phyloP scores from a whole-genome alignment of 2,797 vertebrate genomes.

The Enteromius mattozi region DNA sequence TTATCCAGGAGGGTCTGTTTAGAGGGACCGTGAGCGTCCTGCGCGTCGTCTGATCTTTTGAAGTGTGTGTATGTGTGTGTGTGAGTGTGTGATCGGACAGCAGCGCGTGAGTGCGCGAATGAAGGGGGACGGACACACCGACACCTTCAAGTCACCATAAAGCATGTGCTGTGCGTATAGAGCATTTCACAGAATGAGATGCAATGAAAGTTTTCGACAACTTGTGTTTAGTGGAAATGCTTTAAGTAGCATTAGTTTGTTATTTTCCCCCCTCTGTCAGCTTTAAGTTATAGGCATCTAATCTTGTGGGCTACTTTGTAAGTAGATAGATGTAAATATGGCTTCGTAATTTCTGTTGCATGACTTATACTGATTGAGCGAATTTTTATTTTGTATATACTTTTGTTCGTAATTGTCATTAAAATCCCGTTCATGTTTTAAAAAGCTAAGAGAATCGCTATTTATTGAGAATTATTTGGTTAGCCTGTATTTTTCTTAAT shows the following conservation, averaged over 20 bases:
- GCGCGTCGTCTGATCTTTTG: slow-evolving; percentile 77
- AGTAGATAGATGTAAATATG: slow-evolving; percentile 7
- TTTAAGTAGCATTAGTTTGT: background rate
- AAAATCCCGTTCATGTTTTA: background rate
- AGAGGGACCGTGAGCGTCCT: slow-evolving; percentile 66
- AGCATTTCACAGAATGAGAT: slow-evolving; percentile 22
- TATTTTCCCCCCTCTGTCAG: background rate
- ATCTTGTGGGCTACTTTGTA: slow-evolving; percentile 17
- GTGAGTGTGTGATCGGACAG: slow-evolving; percentile 74
- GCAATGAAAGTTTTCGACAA: slow-evolving; percentile 34
- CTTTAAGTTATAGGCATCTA: slow-evolving; percentile 29
- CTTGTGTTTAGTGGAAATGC: slow-evolving; percentile 10
- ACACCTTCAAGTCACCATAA: slow-evolving; percentile 78
- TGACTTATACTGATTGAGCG: background rate
- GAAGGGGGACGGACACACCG: slow-evolving; percentile 59
- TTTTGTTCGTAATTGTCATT: background rate
- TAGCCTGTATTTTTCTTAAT: too few relatives aligned
- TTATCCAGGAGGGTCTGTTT: slow-evolving; percentile 54
- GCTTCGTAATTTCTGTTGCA: slow-evolving; percentile 3
- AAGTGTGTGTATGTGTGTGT: slow-evolving; percentile 62
- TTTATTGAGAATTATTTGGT: background rate
- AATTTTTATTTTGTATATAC: background rate
- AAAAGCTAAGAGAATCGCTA: background rate
- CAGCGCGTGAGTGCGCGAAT: slow-evolving; percentile 68
- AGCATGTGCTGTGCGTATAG: slow-evolving; percentile 22